phyloP scores from a whole-genome alignment of 2,113 vertebrate genomes.

The Cyphomyrus discorhynchus region DNA sequence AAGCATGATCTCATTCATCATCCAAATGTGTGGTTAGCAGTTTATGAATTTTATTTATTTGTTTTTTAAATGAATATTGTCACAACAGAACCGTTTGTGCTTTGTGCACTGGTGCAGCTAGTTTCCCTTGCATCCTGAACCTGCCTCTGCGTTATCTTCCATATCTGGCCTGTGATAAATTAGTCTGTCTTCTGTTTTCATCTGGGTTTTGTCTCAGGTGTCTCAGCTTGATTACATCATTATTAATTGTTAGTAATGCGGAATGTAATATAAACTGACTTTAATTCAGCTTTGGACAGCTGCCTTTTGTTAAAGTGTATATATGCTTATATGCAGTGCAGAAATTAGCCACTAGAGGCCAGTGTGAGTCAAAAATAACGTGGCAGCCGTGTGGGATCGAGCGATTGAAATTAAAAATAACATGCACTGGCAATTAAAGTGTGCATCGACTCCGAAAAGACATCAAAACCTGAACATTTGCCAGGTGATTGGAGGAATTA shows the following conservation, averaged over 20 bases:
- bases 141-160: background rate
- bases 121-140: background rate
- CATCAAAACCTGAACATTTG: background rate
- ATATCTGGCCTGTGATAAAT: background rate
- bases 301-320: background rate
- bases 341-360: slow-evolving; percentile 26
- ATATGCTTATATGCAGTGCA: background rate
- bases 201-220: background rate
- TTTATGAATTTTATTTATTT: background rate
- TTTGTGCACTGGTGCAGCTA: background rate
- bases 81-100: background rate
- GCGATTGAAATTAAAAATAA: background rate
- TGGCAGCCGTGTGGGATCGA: background rate
- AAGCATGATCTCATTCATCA: background rate
- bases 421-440: background rate
- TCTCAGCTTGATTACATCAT: background rate
- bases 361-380: slow-evolving; percentile 19
- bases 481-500: background rate
- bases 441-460: background rate
- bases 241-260: background rate
- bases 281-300: background rate
- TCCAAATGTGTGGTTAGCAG: background rate
- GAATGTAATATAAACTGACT: background rate
- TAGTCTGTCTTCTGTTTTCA: background rate
- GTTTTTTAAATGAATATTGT: background rate